phyloP scores from a whole-genome alignment of 2,113 vertebrate genomes.

The Mormoops blainvillei region DNA sequence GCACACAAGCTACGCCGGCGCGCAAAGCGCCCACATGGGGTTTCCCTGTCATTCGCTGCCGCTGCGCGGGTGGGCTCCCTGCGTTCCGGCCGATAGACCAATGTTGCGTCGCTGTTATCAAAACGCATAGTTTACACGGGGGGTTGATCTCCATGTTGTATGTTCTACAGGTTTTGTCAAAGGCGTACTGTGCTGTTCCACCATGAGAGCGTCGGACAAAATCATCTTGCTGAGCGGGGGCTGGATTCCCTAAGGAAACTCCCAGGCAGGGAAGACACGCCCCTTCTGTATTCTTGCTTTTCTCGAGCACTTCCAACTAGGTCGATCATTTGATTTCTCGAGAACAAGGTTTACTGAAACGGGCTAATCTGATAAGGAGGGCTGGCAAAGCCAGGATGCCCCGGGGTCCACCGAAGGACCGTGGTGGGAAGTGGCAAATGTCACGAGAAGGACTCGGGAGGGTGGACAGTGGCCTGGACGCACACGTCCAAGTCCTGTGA shows the following conservation, averaged over 20 bases:
- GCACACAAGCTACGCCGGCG: accelerated
- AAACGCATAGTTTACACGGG: too few relatives aligned
- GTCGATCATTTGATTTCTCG: neutral
- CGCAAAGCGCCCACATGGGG: too few relatives aligned
- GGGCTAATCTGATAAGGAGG: neutral
- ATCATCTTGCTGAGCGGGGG: neutral
- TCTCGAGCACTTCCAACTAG: neutral
- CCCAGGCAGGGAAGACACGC: neutral
- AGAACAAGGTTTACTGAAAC: neutral
- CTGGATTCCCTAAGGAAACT: neutral
- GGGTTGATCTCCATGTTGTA: too few relatives aligned
- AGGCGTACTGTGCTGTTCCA: too few relatives aligned
- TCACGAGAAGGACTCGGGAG: neutral
- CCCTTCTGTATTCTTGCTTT: neutral
- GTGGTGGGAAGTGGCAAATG: accelerated
- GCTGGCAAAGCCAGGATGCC: neutral
- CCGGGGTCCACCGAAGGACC: accelerated
- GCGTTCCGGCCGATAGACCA: too few relatives aligned
- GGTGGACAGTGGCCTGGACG: accelerated
- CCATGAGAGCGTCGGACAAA: too few relatives aligned
- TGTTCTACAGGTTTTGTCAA: too few relatives aligned
- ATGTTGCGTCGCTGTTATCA: too few relatives aligned
- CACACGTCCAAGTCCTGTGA: accelerated
- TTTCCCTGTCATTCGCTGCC: neutral
- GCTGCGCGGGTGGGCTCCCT: too few relatives aligned